phyloP scores from a whole-genome alignment of 1,140 invertebrate species.

The Conus betulinus region DNA sequence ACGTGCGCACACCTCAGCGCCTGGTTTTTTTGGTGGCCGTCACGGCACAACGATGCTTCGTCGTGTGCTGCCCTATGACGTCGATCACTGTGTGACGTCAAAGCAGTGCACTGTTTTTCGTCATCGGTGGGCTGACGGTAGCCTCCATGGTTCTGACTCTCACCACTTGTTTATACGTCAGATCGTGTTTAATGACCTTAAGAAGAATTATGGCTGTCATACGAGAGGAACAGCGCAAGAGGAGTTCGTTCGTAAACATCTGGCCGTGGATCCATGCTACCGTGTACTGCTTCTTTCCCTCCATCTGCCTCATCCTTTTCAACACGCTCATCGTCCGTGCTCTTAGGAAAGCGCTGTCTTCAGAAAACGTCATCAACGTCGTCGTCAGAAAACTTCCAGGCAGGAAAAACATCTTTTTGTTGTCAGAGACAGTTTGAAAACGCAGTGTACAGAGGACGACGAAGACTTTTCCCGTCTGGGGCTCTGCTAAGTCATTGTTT shows the following conservation, averaged over 20 bases:
- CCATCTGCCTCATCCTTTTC: conserved; percentile 28
- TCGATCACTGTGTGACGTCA: conserved; percentile 18
- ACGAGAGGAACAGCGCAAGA: background rate
- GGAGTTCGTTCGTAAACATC: background rate
- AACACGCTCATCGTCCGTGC: conserved; percentile 26
- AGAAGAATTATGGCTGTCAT: background rate
- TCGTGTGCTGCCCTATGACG: conserved; percentile 25
- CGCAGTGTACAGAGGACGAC: background rate
- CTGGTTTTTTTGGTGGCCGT: conserved; percentile 30
- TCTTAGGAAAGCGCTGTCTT: background rate
- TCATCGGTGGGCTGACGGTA: conserved; percentile 17
- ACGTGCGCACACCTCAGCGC: conserved; percentile 26
- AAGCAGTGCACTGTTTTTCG: conserved; percentile 3
- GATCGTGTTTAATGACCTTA: background rate
- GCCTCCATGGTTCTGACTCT: background rate
- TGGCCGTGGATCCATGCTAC: conserved; percentile 41
- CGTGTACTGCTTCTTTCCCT: conserved; percentile 34
- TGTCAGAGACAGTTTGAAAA: background rate
- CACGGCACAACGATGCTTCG: conserved; percentile 26
- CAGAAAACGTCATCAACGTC: background rate
- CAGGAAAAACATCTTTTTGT: background rate
- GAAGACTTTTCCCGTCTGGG: background rate
- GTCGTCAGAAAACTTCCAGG: background rate
- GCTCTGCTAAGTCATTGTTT: too few relatives aligned
- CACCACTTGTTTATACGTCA: conserved; percentile 22